Evolutionary conservation across 2,797 vertebrate genomes (phyloP).

Genomic region (Leucoraja ocellata): DNA sequence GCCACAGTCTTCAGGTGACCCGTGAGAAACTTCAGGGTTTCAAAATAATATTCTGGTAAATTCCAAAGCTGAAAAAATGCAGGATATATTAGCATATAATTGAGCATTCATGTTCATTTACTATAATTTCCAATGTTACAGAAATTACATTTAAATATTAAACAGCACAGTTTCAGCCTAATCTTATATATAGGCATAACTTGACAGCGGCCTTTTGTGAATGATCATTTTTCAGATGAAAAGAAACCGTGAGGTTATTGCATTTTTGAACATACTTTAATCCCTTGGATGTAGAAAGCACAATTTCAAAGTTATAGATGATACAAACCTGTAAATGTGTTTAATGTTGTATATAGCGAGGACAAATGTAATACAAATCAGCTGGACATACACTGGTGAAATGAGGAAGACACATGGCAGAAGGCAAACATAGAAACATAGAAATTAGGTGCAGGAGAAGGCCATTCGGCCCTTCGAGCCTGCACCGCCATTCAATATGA

Average conservation of each 20-base stretch:
- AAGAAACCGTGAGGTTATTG: background rate
- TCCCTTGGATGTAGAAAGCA: background rate
- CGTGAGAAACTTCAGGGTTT: slow-evolving; percentile 89
- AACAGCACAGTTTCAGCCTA: background rate
- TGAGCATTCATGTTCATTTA: background rate
- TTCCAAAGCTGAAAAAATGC: slow-evolving; percentile 73
- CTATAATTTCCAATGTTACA: background rate
- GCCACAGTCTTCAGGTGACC: slow-evolving; percentile 88
- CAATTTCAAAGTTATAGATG: background rate
- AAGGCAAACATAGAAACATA: background rate
- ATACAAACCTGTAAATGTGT: background rate
- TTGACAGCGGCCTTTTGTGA: background rate
- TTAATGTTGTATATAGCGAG: background rate
- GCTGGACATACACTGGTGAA: background rate
- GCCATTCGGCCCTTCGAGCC: too few species aligned
- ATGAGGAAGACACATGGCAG: too few species aligned
- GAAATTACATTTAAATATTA: background rate
- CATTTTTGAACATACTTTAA: background rate
- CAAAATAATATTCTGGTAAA: slow-evolving; percentile 85
- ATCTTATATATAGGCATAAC: background rate
- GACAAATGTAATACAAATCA: background rate
- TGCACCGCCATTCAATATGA: too few species aligned
- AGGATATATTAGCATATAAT: background rate
- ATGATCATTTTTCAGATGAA: background rate
- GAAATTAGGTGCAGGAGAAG: too few species aligned